Base-by-base conservation (phyloP, 2,113 vertebrate species). In the Barnardius zonarius region DNA sequence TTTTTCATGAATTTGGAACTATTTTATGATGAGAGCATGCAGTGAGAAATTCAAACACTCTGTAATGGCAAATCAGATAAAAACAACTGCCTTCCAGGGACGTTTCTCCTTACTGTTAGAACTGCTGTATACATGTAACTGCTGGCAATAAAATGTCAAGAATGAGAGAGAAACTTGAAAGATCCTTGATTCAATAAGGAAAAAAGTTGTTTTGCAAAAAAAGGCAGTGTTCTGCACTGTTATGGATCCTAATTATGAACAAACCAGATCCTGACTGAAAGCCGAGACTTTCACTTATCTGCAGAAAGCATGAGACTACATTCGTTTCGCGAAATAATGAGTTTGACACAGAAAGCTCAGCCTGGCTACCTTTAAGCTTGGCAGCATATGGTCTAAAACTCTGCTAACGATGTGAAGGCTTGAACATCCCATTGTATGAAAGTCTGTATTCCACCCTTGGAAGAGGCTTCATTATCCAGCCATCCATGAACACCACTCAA, bases 241-340 rank as follows among this genome's bases (percentile, higher is more conserved):
- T 95, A 49, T 1, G 8, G 28, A 70, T 55, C 51, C 74, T 95
- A 94, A 96, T 96, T 91, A 81, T 62, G 82, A 93, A 63, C 80
- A 87, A 91, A 86, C 18, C 22, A 92, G 73, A 83, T 44, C 75
- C 83, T 93, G 49, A 90, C 73, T 91, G 74, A 93, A 88, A 94
- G 83, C 23, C 1, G 27, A 86, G 63, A 55, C 83, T 91, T 95
- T 86, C 46, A 95, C 97, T 91, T 90, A 27, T 95, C 95, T 87
- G 31, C 57, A 95, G 63, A 91, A 75, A 66, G 61, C 90, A 88
- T 86, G 83, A 93, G 48, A 91, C 57, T 93, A 48, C 35, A 24
- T 93, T 92, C 91, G 85, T 96, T 98, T 93, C 84, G 75, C 86
- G 63, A 93, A 83, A 83, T 96, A 96, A 97, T 97, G 84, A 93